phyloP scores from a whole-genome alignment of 2,113 vertebrate genomes.

The Mobula hypostoma region DNA sequence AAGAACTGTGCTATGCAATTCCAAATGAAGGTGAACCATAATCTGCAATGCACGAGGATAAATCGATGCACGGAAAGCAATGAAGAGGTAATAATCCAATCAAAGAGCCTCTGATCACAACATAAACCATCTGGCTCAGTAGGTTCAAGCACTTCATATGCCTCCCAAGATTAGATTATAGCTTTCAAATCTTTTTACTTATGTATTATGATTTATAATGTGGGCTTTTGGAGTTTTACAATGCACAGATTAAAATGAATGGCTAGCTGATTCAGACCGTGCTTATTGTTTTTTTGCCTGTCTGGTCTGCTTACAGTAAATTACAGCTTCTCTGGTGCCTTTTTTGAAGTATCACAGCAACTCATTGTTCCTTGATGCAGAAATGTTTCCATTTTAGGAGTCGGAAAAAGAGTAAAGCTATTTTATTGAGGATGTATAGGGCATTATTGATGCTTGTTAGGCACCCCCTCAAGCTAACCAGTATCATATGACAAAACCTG shows the following conservation, averaged over 20 bases:
- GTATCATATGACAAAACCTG: not conserved
- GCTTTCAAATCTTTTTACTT: slow-evolving; percentile 33
- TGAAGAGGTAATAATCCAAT: slow-evolving; percentile 31
- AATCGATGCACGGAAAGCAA: slow-evolving; percentile 7
- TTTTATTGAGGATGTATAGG: not conserved
- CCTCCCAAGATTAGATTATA: slow-evolving; percentile 29
- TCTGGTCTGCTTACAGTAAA: slow-evolving; percentile 5
- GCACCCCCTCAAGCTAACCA: not conserved
- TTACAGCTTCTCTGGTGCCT: not conserved
- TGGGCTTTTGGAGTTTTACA: slow-evolving; percentile 21
- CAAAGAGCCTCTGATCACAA: slow-evolving; percentile 15
- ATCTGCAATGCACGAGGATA: not conserved
- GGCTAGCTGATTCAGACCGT: not conserved
- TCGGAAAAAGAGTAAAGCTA: not conserved
- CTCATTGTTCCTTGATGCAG: not conserved
- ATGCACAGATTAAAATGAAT: slow-evolving; percentile 9
- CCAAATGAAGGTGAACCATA: not conserved
- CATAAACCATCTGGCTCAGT: slow-evolving; percentile 28
- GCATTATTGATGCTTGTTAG: not conserved
- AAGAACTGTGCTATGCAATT: not conserved
- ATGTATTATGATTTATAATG: slow-evolving; percentile 31
- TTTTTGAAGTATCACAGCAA: slow-evolving; percentile 13
- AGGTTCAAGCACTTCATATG: slow-evolving; percentile 30
- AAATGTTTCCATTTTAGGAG: slow-evolving; percentile 18
- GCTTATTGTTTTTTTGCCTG: slow-evolving; percentile 12